Evolutionary conservation across 1,140 invertebrate species (phyloP).

Genomic region (Whitmania pigra): DNA sequence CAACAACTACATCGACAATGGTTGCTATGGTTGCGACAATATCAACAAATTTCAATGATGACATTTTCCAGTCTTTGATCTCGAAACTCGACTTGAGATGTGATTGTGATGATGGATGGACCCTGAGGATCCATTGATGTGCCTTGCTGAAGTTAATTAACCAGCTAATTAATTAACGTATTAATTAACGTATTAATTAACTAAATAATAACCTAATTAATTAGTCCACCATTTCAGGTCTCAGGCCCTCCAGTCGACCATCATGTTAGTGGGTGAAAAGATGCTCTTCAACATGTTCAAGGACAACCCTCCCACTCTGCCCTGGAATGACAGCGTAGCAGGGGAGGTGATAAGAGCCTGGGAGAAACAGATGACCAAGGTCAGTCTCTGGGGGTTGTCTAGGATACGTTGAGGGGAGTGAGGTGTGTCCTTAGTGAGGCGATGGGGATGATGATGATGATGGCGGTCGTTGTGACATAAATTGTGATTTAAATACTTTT

Average conservation of each 20-base stretch:
- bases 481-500: no score
- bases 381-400: background rate
- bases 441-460: background rate
- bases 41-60: no score
- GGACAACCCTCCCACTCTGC: background rate
- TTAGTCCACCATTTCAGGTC: no score
- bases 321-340: background rate
- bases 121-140: no score
- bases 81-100: background rate
- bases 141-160: no score
- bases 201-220: no score
- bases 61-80: no score
- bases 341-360: background rate
- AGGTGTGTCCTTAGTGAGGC: background rate
- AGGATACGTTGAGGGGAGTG: background rate
- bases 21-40: no score
- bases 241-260: background rate
- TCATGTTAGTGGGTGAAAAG: background rate
- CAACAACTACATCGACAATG: no score
- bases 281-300: background rate
- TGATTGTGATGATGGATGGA: background rate
- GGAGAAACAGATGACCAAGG: conserved; percentile 1
- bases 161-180: no score
- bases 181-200: no score
- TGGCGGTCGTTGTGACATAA: no score